Conservation (phyloP, 2,113 vertebrate genomes). For the Coregonus clupeaformis region DNA sequence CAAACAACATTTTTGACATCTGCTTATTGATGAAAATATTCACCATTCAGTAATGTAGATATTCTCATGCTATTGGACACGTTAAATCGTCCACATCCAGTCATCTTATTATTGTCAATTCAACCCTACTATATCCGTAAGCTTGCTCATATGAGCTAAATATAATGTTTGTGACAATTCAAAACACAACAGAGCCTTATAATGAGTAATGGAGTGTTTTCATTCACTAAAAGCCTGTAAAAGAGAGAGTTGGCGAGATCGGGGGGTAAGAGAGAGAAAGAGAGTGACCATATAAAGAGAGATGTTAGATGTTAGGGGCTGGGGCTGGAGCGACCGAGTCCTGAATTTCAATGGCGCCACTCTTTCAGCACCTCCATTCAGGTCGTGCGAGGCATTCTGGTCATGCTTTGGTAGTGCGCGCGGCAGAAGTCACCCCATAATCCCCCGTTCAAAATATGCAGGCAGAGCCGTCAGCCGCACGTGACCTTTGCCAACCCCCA, state of each 20-base stretch:
- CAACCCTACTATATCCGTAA: too few species aligned
- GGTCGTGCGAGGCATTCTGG: conserved; percentile 34
- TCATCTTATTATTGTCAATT: too few species aligned
- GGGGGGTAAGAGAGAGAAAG: conserved; percentile 37
- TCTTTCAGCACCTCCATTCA: conserved; percentile 55
- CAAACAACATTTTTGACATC: too few species aligned
- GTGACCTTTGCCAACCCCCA: conserved; percentile 43
- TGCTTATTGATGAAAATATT: too few species aligned
- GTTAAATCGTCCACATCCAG: too few species aligned
- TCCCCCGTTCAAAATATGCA: conserved; percentile 18
- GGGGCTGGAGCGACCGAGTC: conserved; percentile 48
- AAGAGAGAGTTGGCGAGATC: conserved; percentile 26
- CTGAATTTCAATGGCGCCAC: conserved; percentile 60
- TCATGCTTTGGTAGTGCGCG: too few species aligned
- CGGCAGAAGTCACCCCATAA: too few species aligned
- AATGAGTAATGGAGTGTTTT: conserved; percentile 1
- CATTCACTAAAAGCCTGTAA: conserved; percentile 35
- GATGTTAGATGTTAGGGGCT: conserved; percentile 41
- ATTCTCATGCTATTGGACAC: too few species aligned
- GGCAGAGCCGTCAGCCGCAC: conserved; percentile 35
- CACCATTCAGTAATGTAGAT: too few species aligned
- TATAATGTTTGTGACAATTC: too few species aligned
- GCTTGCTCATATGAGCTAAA: too few species aligned
- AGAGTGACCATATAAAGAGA: conserved; percentile 61
- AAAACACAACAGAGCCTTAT: too few species aligned